Base-by-base conservation (phyloP, 2,888 invertebrate genomes). In the Neelides folsomi region DNA sequence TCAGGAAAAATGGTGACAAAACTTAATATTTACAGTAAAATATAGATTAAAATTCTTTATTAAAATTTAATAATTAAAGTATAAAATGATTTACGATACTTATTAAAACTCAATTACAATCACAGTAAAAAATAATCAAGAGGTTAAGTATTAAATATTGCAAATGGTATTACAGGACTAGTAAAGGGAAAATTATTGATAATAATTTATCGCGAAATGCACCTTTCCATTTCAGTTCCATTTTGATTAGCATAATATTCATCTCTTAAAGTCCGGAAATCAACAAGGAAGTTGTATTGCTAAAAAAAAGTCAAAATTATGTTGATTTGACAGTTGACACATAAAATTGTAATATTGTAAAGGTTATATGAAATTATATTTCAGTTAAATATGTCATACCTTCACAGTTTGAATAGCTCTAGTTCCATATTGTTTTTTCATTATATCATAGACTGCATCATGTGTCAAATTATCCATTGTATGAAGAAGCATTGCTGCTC, bases 201-300 rank as follows among this genome's bases (percentile, higher is more conserved):
- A 27, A 7, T 5, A 5, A 27, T 38, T 45, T 27, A 51, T 4
- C 51, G 51, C 13, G 51, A 51, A 18, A 51, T 39, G 36, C 51
- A 43, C 16, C 51, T 16, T 18, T 38, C 19, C 38, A 18, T 43
- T 39, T 51, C 51, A 9, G 8, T 15, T 38, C 45, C 35, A 13
- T 34, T 39, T 45, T 39, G 19, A 18, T 19, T 18, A 42, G 49
- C 18, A n/a, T 45, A 27, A 42, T 50, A 27, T 46, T 50, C 49
- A 13, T 53, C 53, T 39, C 53, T 27, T 5, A 53, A 39, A 20
- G 41, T 16, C 9, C 54, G 50, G 35, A 51, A 54, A 12, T 54
- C 54, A 1, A 51, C 50, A 16, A 54, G 47, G 18, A 54, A 54
- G 18, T 54, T 54, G 47, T 54, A 54, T 47, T 54, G 54, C 54